A percentile compares a stretch with the other conserved stretches of the same genome.
Conservation (phyloP, 2,797 vertebrate species). For the Coluber constrictor region DNA sequence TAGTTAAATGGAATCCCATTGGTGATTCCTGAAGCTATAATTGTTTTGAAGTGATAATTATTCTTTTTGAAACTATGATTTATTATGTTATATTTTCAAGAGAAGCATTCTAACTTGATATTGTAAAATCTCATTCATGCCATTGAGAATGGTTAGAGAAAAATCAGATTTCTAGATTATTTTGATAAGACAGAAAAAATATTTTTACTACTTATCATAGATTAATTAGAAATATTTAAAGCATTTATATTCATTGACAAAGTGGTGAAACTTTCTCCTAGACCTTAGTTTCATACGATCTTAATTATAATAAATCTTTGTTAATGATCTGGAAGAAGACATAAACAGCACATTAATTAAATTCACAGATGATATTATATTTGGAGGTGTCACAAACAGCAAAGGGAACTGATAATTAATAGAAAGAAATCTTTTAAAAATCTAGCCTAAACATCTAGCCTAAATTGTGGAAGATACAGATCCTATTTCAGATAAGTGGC, state of each 20-base stretch:
- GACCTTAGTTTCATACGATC: conserved; percentile 25
- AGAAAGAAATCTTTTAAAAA: conserved; percentile 6
- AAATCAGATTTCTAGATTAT: background rate
- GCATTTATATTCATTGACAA: conserved; percentile 26
- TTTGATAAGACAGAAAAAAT: background rate
- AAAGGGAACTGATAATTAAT: conserved; percentile 27
- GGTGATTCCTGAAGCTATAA: background rate
- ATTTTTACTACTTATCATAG: conserved; percentile 10
- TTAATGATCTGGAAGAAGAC: conserved; percentile 36
- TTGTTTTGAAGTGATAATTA: background rate
- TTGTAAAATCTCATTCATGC: background rate
- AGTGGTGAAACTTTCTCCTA: conserved; percentile 11
- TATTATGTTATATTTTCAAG: background rate
- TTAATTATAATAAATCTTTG: conserved; percentile 32
- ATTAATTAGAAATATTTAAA: conserved; percentile 11
- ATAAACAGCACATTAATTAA: conserved; percentile 40
- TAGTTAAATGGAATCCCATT: background rate
- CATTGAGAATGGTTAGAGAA: background rate
- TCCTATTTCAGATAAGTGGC: background rate
- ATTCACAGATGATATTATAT: conserved; percentile 35
- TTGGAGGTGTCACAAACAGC: conserved; percentile 15
- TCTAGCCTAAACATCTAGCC: background rate
- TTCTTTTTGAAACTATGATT: background rate
- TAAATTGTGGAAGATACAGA: background rate
- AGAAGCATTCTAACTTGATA: background rate